Percentiles rank a stretch among this genome's conserved stretches.
Evolutionary conservation across 2,797 vertebrate genomes (phyloP).

Genomic region (Eupleurogrammus muticus): DNA sequence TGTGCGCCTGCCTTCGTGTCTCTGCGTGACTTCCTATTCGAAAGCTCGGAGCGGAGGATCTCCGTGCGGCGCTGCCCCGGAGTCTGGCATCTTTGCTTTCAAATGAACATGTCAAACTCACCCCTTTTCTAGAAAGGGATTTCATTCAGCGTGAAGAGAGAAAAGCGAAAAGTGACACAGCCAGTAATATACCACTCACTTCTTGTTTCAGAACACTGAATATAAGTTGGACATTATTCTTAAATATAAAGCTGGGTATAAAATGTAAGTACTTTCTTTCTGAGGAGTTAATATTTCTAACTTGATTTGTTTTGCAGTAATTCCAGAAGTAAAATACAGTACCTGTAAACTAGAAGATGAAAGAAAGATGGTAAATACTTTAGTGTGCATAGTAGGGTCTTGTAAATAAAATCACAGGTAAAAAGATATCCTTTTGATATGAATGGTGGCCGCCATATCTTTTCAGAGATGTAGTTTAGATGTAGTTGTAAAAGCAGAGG

Average conservation of each 20-base stretch:
- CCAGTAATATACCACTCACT: constrained; percentile 24
- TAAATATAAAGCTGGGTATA: neutral
- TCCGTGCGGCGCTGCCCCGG: constrained; percentile 16
- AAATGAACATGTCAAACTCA: constrained; percentile 56
- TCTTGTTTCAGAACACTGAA: constrained; percentile 15
- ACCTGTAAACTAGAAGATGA: too few relatives aligned
- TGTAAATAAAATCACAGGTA: neutral
- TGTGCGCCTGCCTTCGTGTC: neutral
- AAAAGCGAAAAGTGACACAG: constrained; percentile 8
- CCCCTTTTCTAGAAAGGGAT: constrained; percentile 58
- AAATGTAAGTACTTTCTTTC: neutral
- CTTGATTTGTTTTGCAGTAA: neutral
- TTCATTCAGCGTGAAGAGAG: constrained; percentile 38
- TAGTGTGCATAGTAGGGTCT: too few relatives aligned
- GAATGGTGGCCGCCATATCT: neutral
- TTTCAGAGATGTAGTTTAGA: neutral
- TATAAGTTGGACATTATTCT: constrained; percentile 15
- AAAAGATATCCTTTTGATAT: neutral
- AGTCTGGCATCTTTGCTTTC: constrained; percentile 57
- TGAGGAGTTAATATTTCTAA: neutral
- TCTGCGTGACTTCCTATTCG: constrained; percentile 21
- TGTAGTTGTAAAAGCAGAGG: neutral
- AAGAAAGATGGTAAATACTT: too few relatives aligned
- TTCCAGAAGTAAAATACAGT: neutral
- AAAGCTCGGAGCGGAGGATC: constrained; percentile 15